phyloP scores from a whole-genome alignment of 2,113 vertebrate genomes.

The Xiphophorus couchianus region DNA sequence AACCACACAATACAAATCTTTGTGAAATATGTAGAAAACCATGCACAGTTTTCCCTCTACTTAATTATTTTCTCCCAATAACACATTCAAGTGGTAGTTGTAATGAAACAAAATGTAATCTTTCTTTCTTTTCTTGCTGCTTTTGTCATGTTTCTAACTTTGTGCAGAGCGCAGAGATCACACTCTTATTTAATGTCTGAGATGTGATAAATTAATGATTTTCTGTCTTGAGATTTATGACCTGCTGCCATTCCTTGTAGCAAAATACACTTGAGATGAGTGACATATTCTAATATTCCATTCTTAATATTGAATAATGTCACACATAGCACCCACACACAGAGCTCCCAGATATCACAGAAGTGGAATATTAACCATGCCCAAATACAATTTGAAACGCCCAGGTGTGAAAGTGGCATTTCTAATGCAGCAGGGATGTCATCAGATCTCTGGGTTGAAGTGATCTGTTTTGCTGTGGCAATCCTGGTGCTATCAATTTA shows the following conservation, averaged over 20 bases:
- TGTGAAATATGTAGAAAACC: too few species aligned
- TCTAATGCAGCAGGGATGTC: constrained; percentile 64
- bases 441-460: constrained; percentile 49
- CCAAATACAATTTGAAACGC: constrained; percentile 77
- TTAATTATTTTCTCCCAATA: too few species aligned
- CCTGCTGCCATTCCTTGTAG: constrained; percentile 35
- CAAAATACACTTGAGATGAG: constrained; percentile 68
- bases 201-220: constrained; percentile 58
- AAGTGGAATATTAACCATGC: constrained; percentile 70
- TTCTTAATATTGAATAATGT: constrained; percentile 78
- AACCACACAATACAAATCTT: too few species aligned
- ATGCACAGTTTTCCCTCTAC: too few species aligned
- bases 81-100: too few species aligned
- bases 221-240: constrained; percentile 64
- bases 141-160: constrained; percentile 30
- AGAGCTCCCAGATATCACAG: constrained; percentile 65
- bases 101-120: too few species aligned
- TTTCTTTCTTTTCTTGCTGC: constrained; percentile 2
- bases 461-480: constrained; percentile 39
- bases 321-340: constrained; percentile 46
- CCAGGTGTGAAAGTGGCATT: constrained; percentile 67
- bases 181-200: constrained; percentile 40
- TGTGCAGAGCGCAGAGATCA: constrained; percentile 22
- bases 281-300: constrained; percentile 76
- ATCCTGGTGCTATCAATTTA: constrained; percentile 57